phyloP scores from a whole-genome alignment of 2,113 vertebrate species.

The Neolamprologus modestus region DNA sequence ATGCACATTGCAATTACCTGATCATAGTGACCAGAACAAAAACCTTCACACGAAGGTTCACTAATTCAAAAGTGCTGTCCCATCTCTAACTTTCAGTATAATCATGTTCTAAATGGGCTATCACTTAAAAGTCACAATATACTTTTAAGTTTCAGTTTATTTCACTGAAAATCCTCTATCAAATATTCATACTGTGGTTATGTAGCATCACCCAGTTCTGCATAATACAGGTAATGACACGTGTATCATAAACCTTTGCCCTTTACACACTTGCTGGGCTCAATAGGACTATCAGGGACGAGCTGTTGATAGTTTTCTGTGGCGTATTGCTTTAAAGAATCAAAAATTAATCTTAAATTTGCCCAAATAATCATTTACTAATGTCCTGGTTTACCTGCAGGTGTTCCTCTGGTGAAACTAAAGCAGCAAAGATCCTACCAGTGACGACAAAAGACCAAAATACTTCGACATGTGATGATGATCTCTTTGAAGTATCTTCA shows the following conservation, averaged over 20 bases:
- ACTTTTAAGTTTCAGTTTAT: not conserved
- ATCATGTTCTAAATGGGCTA: accelerated
- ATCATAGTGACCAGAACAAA: not conserved
- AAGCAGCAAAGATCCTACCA: slow-evolving; percentile 63
- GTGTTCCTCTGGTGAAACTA: slow-evolving; percentile 47
- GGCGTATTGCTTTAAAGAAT: not conserved
- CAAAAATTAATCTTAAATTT: not conserved
- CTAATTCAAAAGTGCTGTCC: accelerated
- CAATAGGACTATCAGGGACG: not conserved
- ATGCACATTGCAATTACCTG: not conserved
- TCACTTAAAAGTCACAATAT: not conserved
- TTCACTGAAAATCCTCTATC: accelerated
- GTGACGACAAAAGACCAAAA: slow-evolving; percentile 79
- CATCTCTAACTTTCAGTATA: not conserved
- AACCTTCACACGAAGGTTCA: accelerated
- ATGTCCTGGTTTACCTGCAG: slow-evolving; percentile 41
- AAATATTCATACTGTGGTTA: not conserved
- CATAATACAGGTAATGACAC: not conserved
- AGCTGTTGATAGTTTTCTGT: not conserved
- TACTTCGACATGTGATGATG: slow-evolving; percentile 78
- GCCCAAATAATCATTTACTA: not conserved
- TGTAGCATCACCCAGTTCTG: not conserved
- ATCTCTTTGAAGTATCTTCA: slow-evolving; percentile 60
- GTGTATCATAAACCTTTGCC: not conserved
- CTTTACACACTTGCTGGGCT: not conserved